Percentiles rank a stretch among this genome's conserved stretches.
phyloP scores from a whole-genome alignment of 2,888 invertebrate genomes.

The Apantesis nais region DNA sequence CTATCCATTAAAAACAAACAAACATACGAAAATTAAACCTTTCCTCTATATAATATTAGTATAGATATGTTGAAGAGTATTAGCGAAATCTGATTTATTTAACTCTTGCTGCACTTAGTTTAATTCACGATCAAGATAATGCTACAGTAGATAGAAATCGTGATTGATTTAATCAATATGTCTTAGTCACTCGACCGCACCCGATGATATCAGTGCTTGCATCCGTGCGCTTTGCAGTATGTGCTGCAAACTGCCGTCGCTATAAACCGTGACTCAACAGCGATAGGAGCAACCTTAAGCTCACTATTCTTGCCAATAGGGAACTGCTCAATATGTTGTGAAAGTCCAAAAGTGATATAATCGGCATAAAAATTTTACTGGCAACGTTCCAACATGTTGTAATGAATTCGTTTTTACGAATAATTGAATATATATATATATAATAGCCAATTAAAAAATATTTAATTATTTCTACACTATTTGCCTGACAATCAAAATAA shows the following conservation, averaged over 20 bases:
- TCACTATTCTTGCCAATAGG: conserved; percentile 18
- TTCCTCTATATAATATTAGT: no score
- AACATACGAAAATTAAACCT: no score
- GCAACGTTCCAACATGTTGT: conserved; percentile 16
- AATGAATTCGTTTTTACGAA: conserved; percentile 17
- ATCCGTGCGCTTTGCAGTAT: conserved; percentile 59
- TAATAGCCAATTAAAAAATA: conserved; percentile 19
- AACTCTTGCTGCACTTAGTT: conserved; percentile 45
- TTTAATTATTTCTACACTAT: conserved; percentile 21
- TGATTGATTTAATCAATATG: conserved; percentile 75
- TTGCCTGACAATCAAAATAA: conserved; percentile 28
- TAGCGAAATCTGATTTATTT: conserved; percentile 50
- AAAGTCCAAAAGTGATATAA: conserved; percentile 37
- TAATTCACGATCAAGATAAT: conserved; percentile 52
- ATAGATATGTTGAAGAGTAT: conserved; percentile 11
- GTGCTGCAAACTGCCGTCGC: conserved; percentile 39
- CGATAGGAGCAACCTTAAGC: conserved; percentile 29
- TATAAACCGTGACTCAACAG: conserved; percentile 34
- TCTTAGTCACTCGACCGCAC: conserved; percentile 57
- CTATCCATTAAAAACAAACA: no score
- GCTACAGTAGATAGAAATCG: conserved; percentile 67
- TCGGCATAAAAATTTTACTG: conserved; percentile 38
- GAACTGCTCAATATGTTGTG: conserved; percentile 23
- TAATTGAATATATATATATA: conserved; percentile 8
- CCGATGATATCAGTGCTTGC: conserved; percentile 58